phyloP scores from a whole-genome alignment of 2,888 invertebrate species.

The Ethmia dodecea region DNA sequence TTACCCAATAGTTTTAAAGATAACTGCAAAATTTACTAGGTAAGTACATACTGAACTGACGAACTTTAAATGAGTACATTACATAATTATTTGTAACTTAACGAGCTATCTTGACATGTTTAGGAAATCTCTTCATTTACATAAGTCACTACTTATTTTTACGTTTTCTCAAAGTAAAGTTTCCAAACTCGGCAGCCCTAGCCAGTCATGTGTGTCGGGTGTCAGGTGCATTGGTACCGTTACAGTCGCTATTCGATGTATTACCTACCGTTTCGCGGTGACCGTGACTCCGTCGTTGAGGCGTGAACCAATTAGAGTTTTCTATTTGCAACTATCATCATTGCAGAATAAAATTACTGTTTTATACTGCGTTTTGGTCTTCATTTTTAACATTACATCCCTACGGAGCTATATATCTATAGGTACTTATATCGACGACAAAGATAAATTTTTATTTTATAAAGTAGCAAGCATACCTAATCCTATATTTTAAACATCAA shows the following conservation, averaged over 20 bases:
- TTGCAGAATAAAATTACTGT: not conserved
- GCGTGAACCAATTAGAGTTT: not conserved
- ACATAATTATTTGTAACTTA: not conserved
- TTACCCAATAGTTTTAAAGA: too few species aligned
- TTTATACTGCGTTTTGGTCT: too few species aligned
- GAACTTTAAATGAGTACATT: not conserved
- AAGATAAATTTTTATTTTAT: too few species aligned
- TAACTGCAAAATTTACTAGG: too few species aligned
- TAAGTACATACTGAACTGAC: too few species aligned
- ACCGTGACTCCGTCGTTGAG: conserved; percentile 4
- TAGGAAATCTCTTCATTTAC: too few species aligned
- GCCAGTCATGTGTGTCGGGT: conserved; percentile 7
- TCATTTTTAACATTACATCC: too few species aligned
- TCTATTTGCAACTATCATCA: not conserved
- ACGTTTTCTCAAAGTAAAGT: not conserved
- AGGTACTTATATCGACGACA: too few species aligned
- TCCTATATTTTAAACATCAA: too few species aligned
- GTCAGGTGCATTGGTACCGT: conserved; percentile 10
- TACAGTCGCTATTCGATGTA: conserved; percentile 7
- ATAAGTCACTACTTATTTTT: not conserved
- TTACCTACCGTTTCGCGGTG: conserved; percentile 5
- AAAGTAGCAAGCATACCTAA: too few species aligned
- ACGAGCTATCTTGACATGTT: too few species aligned
- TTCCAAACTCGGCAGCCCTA: not conserved
- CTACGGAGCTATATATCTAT: too few species aligned